Base-by-base conservation (phyloP, 2,888 invertebrate species). In the Drosophila mercatorum region DNA sequence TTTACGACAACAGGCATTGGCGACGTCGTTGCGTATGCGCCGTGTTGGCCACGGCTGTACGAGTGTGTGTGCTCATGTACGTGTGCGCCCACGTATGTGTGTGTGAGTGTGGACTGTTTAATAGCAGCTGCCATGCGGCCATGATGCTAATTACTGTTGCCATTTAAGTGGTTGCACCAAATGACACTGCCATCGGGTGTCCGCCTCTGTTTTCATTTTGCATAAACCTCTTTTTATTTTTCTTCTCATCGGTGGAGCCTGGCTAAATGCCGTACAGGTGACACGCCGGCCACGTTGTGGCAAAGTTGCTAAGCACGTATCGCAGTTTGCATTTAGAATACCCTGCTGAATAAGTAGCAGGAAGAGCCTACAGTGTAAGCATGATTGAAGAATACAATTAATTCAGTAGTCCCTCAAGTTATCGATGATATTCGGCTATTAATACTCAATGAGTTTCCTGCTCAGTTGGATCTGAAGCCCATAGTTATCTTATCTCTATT, bases 161-260 rank as follows among this genome's bases (percentile, higher is more conserved):
- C 89, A 88, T 88, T 84, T 84, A 88, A 84, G 84, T 86, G 87
- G 86, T 86, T 88, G 84, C 88, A 88, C 67, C 86, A 83, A 84
- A 81, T 86, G 84, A 71, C 86, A 75, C 60, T 64, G 68, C 74
- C 68, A 78, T 63, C 59, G 66, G 70, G 59, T 59, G 68, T 72
- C 68, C 61, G 34, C 28, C 41, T 40, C 46, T 59, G 52, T 51
- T 67, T 56, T 38, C 62, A 28, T 57, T 60, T 47, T 55, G 36
- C 57, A 38, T 40, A 44, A 17, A 64, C 36, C 26, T 10, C 17
- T 52, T 64, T 41, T 49, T 67, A 56, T 34, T 59, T 11, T 43
- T 41, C 31, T 65, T 59, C 44, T 14, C n/a, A 60, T 46, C 26
- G 28, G 8, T 43, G 0, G 8, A 47, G 34, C 47, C 36, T 47